Evolutionary conservation across 2,797 vertebrate genomes (phyloP).

Genomic region (Falco berigora): DNA sequence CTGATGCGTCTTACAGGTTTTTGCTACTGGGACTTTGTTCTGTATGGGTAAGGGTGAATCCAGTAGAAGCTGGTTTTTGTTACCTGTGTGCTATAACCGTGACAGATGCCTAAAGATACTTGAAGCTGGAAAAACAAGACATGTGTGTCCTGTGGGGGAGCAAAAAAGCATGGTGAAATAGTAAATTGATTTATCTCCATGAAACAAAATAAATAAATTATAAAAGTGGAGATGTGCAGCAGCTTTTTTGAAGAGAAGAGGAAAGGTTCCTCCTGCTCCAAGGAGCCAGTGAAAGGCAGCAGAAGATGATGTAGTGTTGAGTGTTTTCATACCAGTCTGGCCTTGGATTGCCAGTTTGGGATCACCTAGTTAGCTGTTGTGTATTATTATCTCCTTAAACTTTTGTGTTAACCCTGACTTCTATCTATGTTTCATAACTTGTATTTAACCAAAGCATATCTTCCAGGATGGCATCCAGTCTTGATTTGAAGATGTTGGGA

Average conservation of each 20-base stretch:
- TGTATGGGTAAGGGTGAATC: not conserved
- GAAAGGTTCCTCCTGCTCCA: not conserved
- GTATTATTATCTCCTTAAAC: not conserved
- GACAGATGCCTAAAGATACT: not conserved
- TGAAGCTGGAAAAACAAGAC: not conserved
- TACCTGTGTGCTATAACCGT: not conserved
- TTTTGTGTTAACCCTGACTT: not conserved
- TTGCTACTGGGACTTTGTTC: not conserved
- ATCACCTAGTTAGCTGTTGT: too few species aligned
- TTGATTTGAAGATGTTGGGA: not conserved
- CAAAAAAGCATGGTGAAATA: not conserved
- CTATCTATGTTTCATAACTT: fast-evolving
- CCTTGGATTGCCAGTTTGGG: not conserved
- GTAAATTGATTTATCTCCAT: not conserved
- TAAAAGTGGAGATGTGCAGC: not conserved
- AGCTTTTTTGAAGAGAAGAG: too few species aligned
- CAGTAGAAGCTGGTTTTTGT: not conserved
- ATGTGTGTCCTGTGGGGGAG: not conserved
- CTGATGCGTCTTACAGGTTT: not conserved
- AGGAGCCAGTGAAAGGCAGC: not conserved
- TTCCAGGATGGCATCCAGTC: too few species aligned
- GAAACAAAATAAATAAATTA: not conserved
- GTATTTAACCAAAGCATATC: not conserved
- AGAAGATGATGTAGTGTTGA: not conserved
- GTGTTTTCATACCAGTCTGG: fast-evolving